Percentiles rank a stretch among this genome's conserved stretches.
phyloP scores from a whole-genome alignment of 1,140 invertebrate species.

The Calliphora vicina region DNA sequence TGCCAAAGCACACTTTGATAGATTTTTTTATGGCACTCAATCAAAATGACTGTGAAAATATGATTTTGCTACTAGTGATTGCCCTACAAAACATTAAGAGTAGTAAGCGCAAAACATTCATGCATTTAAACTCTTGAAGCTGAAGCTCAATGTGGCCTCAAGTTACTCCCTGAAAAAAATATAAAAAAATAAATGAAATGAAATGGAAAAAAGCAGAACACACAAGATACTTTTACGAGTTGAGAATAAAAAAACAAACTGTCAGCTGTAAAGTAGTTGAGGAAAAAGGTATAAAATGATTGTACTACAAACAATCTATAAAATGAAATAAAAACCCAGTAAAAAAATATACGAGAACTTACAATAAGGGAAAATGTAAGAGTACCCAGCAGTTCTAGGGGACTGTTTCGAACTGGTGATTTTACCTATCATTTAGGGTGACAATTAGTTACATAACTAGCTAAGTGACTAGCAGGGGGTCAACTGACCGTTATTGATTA shows the following conservation, averaged over 20 bases:
- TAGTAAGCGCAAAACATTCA: neutral
- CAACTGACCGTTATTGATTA: too few species aligned
- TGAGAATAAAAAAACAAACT: neutral
- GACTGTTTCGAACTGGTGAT: too few species aligned
- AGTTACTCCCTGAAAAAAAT: neutral
- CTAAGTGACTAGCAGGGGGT: too few species aligned
- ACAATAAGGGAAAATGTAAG: neutral
- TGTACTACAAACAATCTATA: neutral
- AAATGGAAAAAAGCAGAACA: neutral
- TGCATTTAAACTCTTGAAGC: neutral
- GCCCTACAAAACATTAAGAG: neutral
- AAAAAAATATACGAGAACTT: neutral
- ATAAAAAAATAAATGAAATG: neutral
- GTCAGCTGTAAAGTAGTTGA: neutral
- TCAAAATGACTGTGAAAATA: neutral
- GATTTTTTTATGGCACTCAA: neutral
- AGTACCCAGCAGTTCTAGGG: too few species aligned
- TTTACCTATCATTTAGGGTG: too few species aligned
- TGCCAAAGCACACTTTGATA: neutral
- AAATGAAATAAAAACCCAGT: neutral
- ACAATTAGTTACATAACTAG: too few species aligned
- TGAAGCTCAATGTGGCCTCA: neutral
- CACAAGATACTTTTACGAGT: neutral
- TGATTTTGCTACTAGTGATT: slow-evolving; percentile 3
- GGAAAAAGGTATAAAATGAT: neutral